Conservation (phyloP, 2,888 invertebrate genomes). For the Tineola bisselliella region DNA sequence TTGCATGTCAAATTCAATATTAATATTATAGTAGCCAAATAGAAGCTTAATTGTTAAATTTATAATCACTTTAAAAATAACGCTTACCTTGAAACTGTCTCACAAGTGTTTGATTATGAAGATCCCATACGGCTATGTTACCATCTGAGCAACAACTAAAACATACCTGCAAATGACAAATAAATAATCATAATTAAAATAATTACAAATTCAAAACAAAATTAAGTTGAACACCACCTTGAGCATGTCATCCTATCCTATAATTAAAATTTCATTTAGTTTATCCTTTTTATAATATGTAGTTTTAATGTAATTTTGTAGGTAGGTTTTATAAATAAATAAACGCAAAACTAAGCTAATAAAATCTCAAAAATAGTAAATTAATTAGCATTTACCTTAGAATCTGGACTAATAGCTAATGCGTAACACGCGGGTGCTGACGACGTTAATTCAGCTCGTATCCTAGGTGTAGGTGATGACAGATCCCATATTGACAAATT, state of each 20-base stretch:
- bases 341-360: too few species aligned
- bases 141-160: conserved; percentile 99
- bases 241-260: too few species aligned
- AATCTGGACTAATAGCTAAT: conserved; percentile 95
- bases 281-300: too few species aligned
- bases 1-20: too few species aligned
- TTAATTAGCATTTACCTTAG: conserved; percentile 70
- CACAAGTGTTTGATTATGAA: conserved; percentile 90
- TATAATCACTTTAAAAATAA: neutral
- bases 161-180: conserved; percentile 71
- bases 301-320: too few species aligned
- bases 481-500: conserved; percentile 97
- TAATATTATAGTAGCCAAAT: too few species aligned
- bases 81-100: conserved; percentile 84
- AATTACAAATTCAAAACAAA: too few species aligned
- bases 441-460: conserved; percentile 89
- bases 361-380: neutral
- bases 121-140: conserved; percentile 96
- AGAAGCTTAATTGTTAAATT: too few species aligned
- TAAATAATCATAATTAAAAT: too few species aligned
- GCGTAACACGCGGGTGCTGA: conserved; percentile 98
- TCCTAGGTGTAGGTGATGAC: conserved; percentile 85
- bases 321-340: too few species aligned
- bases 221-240: too few species aligned
- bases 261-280: too few species aligned